These are phyloP conservation scores for Erynnis tages DNA, from an alignment of 2,888 invertebrate species.

Conservation along the genomic window DNA sequence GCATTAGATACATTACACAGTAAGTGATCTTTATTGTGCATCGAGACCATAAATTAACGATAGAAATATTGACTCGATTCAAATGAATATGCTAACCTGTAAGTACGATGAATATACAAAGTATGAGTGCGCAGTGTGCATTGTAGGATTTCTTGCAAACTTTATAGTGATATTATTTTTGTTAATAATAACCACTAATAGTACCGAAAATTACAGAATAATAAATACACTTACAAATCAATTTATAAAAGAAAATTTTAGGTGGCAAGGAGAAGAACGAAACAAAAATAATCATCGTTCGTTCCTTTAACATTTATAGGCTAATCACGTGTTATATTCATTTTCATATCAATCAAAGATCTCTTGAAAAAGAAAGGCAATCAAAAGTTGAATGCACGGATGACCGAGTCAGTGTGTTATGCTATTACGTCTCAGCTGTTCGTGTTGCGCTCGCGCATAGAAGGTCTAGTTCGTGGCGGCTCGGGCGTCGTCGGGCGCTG, in stretches of 20 bases:
- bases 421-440: conserved; percentile 80
- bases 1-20: too few species aligned
- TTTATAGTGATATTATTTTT: too few species aligned
- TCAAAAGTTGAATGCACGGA: conserved; percentile 82
- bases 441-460: conserved; percentile 74
- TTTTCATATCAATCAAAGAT: conserved; percentile 21
- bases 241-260: background rate
- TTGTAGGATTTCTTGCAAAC: too few species aligned
- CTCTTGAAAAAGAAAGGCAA: conserved; percentile 71
- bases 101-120: too few species aligned
- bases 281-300: background rate
- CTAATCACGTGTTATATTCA: conserved; percentile 51
- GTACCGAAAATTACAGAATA: too few species aligned
- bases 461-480: conserved; percentile 77
- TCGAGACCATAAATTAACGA: too few species aligned
- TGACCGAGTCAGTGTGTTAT: conserved; percentile 82
- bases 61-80: too few species aligned
- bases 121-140: too few species aligned
- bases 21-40: too few species aligned
- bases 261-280: background rate
- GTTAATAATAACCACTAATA: too few species aligned
- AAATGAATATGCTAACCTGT: too few species aligned
- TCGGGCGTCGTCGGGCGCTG: conserved; percentile 56
- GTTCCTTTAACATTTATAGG: conserved; percentile 41
- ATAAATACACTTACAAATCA: too few species aligned